These are phyloP conservation scores for Zonitis immaculata DNA, from an alignment of 2,888 invertebrate species.

Conservation along the genomic window DNA sequence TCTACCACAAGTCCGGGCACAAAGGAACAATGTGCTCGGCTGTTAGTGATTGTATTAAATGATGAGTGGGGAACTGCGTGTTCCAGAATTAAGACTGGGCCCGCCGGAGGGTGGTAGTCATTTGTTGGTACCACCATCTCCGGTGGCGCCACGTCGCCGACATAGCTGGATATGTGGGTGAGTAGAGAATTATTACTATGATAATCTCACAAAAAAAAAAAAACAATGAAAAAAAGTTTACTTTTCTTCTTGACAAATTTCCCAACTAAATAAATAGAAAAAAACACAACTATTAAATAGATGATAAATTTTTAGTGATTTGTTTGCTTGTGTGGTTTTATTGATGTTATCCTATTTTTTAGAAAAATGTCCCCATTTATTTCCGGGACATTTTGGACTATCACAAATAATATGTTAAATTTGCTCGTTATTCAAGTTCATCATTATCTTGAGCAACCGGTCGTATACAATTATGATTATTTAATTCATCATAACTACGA, in stretches of 20 bases:
- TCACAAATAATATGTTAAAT: neutral
- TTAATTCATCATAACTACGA: neutral
- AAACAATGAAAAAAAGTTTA: no score
- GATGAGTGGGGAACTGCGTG: constrained; percentile 59
- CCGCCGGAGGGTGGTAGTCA: constrained; percentile 51
- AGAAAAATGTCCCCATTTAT: neutral
- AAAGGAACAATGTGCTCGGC: constrained; percentile 26
- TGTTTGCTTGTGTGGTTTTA: no score
- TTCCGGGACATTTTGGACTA: neutral
- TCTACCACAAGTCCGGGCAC: neutral
- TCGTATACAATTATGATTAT: neutral
- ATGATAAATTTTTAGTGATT: no score
- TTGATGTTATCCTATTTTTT: neutral
- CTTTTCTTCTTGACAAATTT: no score
- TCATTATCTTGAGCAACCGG: neutral
- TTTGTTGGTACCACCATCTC: constrained; percentile 48
- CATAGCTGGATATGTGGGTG: constrained; percentile 77
- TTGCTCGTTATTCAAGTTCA: neutral
- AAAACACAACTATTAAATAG: no score
- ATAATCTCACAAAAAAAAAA: no score
- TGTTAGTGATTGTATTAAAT: constrained; percentile 18
- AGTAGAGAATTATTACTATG: constrained; percentile 41
- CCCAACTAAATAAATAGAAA: no score
- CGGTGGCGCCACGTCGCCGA: constrained; percentile 57
- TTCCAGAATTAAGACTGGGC: constrained; percentile 66